Evolutionary conservation across 2,113 vertebrate genomes (phyloP), one percentile per base, ranked within the genome.

Genomic region (Mastomys natalensis): DNA sequence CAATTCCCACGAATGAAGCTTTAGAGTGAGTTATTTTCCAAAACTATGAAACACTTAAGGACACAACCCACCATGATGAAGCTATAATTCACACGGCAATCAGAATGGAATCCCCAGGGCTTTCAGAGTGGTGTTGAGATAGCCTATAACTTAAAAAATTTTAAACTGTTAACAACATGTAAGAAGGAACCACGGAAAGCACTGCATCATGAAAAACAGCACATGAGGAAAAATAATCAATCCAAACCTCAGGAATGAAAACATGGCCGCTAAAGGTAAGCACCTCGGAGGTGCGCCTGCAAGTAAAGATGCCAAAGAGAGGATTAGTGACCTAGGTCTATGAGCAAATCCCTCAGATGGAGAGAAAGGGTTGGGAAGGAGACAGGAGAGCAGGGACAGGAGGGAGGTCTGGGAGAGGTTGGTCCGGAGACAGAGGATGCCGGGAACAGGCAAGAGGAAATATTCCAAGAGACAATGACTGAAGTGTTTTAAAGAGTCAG

Each of bases 21-120:
- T 4, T 77, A 22, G 55, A 90, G 58, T 85, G 24, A 81, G 22
- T 92, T 70, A 88, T 74, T 43, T 92, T 96, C 70, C 26, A 21
- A 96, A 92, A 92, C 74, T n/a, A 51, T 58, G 80, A 93, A 93
- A 81, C 37, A 86, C 7, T 55, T 45, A 86, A 40, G 48, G 58
- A n/a, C 62, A 60, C 15, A 88, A 62, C 87, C 16, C 55, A 43
- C 60, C 21, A 3, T 48, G 4, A 68, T 64, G 40, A 92, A 94
- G 45, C 48, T 76, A 8, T 43, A 93, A 34, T 16, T 51, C 34
- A 58, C 8, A 87, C 40, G 66, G 24, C 26, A 82, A 55, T 76
- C 17, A 66, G 60, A 34, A 80, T 85, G 62, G 70, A 48, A n/a
- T 73, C 15, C 21, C 81, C 22, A 37, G 43, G 60, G 60, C 60